Evolutionary conservation across 2,888 invertebrate genomes (phyloP).

Genomic region (Pemphredon lugubris): DNA sequence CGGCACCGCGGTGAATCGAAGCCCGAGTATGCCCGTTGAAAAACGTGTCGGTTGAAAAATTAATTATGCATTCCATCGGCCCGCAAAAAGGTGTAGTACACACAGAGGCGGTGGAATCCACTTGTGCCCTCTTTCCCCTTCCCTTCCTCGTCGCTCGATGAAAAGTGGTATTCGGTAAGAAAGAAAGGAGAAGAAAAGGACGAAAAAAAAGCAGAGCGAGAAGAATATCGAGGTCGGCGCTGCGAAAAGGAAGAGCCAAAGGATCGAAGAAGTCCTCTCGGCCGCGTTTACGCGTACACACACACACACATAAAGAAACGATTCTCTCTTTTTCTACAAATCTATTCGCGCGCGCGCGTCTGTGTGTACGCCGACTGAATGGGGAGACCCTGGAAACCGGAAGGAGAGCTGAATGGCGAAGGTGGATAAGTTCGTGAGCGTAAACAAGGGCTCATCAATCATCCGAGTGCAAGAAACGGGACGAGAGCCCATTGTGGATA

Average conservation of each 20-base stretch:
- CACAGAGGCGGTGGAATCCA: slow-evolving; percentile 31
- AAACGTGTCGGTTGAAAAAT: slow-evolving; percentile 39
- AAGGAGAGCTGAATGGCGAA: slow-evolving; percentile 39
- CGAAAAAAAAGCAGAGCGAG: slow-evolving; percentile 19
- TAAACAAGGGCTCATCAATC: slow-evolving; percentile 70
- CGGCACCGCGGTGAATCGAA: slow-evolving; percentile 31
- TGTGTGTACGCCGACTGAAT: slow-evolving; percentile 26
- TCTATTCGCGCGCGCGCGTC: no score
- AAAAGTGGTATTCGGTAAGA: slow-evolving; percentile 45
- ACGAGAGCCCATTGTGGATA: slow-evolving; percentile 48
- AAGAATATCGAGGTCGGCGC: slow-evolving; percentile 15
- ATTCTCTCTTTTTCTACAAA: background rate
- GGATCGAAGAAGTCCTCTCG: slow-evolving; percentile 26
- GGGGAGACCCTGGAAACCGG: slow-evolving; percentile 44
- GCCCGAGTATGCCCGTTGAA: slow-evolving; percentile 8
- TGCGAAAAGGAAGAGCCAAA: slow-evolving; percentile 12
- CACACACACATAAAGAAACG: background rate
- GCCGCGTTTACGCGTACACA: background rate
- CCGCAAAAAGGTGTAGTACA: slow-evolving; percentile 31
- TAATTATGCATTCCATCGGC: slow-evolving; percentile 53
- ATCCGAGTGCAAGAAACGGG: slow-evolving; percentile 62
- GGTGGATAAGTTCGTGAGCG: slow-evolving; percentile 55
- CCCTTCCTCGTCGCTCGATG: no score
- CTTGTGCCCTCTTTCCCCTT: slow-evolving; percentile 32
- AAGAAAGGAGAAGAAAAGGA: slow-evolving; percentile 28